phyloP scores from a whole-genome alignment of 2,797 vertebrate species.

The Halcyon leucocephala region DNA sequence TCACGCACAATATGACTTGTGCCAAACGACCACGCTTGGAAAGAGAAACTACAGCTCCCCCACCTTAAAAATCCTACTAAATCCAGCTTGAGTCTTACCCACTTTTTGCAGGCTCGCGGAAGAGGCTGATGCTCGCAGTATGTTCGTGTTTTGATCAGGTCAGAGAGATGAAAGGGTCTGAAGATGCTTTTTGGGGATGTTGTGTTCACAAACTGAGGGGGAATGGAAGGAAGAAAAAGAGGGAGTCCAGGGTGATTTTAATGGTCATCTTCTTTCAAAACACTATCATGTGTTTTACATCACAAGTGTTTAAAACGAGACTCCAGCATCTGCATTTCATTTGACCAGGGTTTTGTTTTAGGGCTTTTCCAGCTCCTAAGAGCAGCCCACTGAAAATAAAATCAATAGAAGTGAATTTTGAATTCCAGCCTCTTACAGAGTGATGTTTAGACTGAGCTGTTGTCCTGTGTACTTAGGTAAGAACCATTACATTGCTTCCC shows the following conservation, averaged over 20 bases:
- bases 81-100: background rate
- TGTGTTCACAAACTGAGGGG: background rate
- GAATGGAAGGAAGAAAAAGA: background rate
- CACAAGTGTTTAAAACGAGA: background rate
- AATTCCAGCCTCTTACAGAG: background rate
- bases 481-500: background rate
- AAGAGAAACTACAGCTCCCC: background rate
- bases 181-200: background rate
- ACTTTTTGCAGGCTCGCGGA: background rate
- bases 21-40: background rate
- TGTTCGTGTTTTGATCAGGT: fast-evolving
- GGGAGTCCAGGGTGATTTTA: background rate
- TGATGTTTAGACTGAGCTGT: background rate
- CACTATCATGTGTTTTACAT: background rate
- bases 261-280: background rate
- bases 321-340: background rate
- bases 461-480: background rate
- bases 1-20: background rate
- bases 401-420: background rate
- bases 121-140: background rate
- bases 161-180: background rate
- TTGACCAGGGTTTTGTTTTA: background rate
- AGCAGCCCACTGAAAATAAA: background rate
- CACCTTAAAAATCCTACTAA: background rate
- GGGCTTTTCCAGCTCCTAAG: background rate